Conservation (phyloP, 2,888 invertebrate species). For the Torymus auratus region DNA sequence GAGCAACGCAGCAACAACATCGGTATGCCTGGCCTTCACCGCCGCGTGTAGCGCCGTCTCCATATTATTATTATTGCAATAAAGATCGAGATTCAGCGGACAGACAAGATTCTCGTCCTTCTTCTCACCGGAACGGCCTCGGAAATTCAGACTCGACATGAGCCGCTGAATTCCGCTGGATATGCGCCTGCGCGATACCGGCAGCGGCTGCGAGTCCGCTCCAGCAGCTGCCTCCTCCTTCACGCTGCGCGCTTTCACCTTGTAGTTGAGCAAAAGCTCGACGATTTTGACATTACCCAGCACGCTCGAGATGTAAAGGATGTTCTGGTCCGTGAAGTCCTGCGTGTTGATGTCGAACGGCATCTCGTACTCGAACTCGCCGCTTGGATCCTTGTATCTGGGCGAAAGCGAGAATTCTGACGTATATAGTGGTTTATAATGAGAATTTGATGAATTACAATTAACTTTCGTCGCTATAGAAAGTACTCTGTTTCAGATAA, state of each 20-base stretch:
- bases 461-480: neutral
- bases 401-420: neutral
- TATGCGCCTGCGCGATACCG: slow-evolving; percentile 82
- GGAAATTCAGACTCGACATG: slow-evolving; percentile 87
- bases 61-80: slow-evolving; percentile 85
- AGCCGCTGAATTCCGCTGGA: slow-evolving; percentile 93
- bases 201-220: slow-evolving; percentile 65
- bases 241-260: slow-evolving; percentile 80
- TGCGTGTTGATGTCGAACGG: slow-evolving; percentile 96
- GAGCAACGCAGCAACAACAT: slow-evolving; percentile 84
- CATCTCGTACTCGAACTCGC: slow-evolving; percentile 89
- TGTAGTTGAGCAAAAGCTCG: slow-evolving; percentile 85
- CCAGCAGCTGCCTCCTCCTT: slow-evolving; percentile 74
- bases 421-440: neutral
- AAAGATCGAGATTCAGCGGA: slow-evolving; percentile 85
- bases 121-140: slow-evolving; percentile 77
- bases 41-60: slow-evolving; percentile 92
- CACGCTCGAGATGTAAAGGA: slow-evolving; percentile 92
- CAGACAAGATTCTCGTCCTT: slow-evolving; percentile 79
- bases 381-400: slow-evolving; percentile 81
- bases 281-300: slow-evolving; percentile 89
- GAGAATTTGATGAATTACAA: neutral
- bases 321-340: slow-evolving; percentile 93
- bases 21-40: slow-evolving; percentile 85
- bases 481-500: neutral